These are phyloP conservation scores for Danaus plexippus DNA, from an alignment of 1,140 invertebrate species.

Conservation along the genomic window DNA sequence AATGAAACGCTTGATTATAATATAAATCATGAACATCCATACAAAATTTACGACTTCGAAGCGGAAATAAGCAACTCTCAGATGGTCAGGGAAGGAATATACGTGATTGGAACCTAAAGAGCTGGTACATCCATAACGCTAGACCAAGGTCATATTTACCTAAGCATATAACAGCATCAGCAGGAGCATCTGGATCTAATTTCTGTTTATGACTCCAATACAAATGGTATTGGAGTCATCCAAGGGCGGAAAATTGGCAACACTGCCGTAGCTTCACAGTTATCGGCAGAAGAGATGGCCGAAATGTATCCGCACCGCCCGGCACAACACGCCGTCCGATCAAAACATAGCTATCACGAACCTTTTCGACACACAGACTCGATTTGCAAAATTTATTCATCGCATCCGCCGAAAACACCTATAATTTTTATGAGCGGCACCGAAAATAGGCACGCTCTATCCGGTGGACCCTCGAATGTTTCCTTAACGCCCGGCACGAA, in stretches of 20 bases:
- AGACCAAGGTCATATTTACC: conserved; percentile 44
- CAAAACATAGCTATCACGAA: conserved; percentile 66
- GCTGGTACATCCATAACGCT: conserved; percentile 5
- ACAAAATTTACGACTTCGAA: conserved; percentile 15
- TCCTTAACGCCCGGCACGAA: conserved; percentile 45
- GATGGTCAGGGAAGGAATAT: conserved; percentile 14
- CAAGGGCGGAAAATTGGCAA: conserved; percentile 21
- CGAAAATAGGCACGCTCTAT: conserved; percentile 41
- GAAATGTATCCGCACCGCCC: conserved; percentile 47
- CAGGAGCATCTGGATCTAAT: conserved; percentile 32
- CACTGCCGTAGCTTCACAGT: conserved; percentile 41
- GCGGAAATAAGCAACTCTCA: conserved; percentile 15
- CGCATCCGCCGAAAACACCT: conserved; percentile 66
- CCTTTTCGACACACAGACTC: conserved; percentile 65
- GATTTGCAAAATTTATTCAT: conserved; percentile 71
- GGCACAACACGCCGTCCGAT: conserved; percentile 58
- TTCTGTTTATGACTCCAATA: conserved; percentile 25
- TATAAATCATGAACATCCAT: conserved; percentile 16
- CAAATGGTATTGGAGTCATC: not conserved
- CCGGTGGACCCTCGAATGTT: conserved; percentile 37
- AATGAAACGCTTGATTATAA: conserved; percentile 17
- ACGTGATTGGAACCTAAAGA: conserved; percentile 17
- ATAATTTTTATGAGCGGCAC: conserved; percentile 61
- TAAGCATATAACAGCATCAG: conserved; percentile 47
- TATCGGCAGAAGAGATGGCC: conserved; percentile 33